Conservation (phyloP, 2,888 invertebrate genomes). For the Odontocolon sp. region DNA sequence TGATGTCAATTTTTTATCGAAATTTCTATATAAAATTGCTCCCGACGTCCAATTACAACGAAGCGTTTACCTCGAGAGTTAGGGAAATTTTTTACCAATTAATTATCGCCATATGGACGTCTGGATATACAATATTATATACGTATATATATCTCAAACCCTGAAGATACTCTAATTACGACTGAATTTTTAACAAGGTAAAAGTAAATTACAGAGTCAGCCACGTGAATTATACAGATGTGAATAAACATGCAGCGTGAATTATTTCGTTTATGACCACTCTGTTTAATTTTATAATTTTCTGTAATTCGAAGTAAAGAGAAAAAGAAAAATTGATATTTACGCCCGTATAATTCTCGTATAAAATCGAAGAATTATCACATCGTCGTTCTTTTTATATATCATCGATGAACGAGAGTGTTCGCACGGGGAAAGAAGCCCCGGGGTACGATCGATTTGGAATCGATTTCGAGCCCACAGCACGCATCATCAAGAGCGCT, state of each 20-base stretch:
- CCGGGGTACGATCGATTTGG: constrained; percentile 36
- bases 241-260: constrained; percentile 32
- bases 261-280: neutral
- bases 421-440: constrained; percentile 7
- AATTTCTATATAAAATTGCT: too few relatives aligned
- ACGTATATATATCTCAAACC: neutral
- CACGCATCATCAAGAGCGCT: neutral
- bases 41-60: neutral
- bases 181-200: constrained; percentile 28
- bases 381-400: constrained; percentile 15
- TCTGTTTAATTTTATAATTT: neutral
- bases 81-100: neutral
- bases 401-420: constrained; percentile 33
- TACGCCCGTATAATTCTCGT: constrained; percentile 21
- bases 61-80: neutral
- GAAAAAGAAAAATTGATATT: too few relatives aligned
- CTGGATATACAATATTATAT: neutral
- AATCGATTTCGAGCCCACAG: constrained; percentile 43
- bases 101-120: too few relatives aligned
- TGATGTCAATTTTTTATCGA: too few relatives aligned
- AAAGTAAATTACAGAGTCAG: constrained; percentile 2
- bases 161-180: constrained; percentile 24
- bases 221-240: constrained; percentile 42
- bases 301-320: too few relatives aligned
- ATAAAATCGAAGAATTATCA: constrained; percentile 19